A percentile compares a stretch with the other conserved stretches of the same genome.
phyloP scores from a whole-genome alignment of 2,113 vertebrate species.

The Paradisaea rubra region DNA sequence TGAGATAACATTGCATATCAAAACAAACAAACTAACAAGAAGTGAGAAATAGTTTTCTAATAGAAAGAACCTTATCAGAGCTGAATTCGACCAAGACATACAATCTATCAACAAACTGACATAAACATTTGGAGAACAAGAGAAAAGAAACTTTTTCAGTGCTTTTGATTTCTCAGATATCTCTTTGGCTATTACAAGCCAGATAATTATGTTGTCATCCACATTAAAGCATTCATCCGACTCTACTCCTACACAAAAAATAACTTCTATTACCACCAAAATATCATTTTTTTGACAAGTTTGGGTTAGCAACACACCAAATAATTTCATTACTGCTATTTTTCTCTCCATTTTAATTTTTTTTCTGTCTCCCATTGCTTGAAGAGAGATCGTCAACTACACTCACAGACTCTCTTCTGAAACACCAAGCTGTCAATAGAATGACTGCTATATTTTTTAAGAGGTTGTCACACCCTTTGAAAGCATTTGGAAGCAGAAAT shows the following conservation, averaged over 20 bases:
- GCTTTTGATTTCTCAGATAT: neutral
- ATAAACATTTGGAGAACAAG: neutral
- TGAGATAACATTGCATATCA: neutral
- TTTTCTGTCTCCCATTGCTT: neutral
- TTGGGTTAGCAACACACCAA: neutral
- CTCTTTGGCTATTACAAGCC: neutral
- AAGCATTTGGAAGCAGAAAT: neutral
- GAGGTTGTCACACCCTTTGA: neutral
- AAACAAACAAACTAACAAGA: neutral
- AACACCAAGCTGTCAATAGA: neutral
- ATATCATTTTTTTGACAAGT: neutral
- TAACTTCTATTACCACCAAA: neutral
- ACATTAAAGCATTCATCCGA: neutral
- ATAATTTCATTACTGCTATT: neutral
- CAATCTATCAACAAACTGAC: neutral
- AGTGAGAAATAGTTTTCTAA: neutral
- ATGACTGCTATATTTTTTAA: neutral
- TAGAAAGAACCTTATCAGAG: neutral
- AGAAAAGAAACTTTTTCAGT: neutral
- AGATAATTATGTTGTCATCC: neutral
- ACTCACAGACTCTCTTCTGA: neutral
- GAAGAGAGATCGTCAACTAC: neutral
- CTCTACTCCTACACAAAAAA: neutral
- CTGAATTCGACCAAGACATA: neutral
- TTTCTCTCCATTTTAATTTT: neutral